Evolutionary conservation across 2,113 vertebrate genomes (phyloP).

Genomic region (Lonchura striata): DNA sequence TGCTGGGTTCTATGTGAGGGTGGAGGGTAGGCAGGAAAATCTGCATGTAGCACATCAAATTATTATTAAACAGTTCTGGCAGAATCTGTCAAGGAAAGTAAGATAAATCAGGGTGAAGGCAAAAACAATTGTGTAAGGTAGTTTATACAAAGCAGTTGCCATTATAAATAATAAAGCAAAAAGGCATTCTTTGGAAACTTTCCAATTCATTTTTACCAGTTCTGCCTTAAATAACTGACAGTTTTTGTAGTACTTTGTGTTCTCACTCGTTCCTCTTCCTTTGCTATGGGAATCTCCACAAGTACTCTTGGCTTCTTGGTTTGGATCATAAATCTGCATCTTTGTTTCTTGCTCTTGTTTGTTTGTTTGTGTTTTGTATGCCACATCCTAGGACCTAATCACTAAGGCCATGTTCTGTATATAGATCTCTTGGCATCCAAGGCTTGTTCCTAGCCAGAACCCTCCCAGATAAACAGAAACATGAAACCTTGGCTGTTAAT

Average conservation of each 20-base stretch:
- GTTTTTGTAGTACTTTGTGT: conserved; percentile 14
- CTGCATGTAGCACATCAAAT: conserved; percentile 12
- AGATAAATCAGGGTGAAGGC: conserved; percentile 13
- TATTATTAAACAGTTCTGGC: conserved; percentile 40
- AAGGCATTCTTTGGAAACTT: conserved; percentile 39
- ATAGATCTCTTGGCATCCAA: conserved; percentile 14
- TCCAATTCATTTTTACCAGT: conserved; percentile 32
- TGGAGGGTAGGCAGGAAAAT: not conserved
- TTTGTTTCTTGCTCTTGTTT: conserved; percentile 1
- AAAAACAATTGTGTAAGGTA: conserved; percentile 30
- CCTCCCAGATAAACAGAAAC: not conserved
- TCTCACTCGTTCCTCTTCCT: conserved; percentile 6
- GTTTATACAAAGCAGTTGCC: conserved; percentile 39
- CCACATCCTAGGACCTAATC: not conserved
- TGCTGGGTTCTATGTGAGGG: not conserved
- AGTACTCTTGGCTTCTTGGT: not conserved
- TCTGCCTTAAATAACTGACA: conserved; percentile 42
- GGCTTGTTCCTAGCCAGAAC: not conserved
- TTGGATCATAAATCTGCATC: conserved; percentile 6
- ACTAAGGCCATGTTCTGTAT: not conserved
- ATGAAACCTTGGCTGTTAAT: not conserved
- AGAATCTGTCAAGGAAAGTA: conserved; percentile 34
- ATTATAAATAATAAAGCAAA: conserved; percentile 51
- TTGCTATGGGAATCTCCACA: not conserved
- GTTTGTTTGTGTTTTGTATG: conserved; percentile 18